Evolutionary conservation across 2,888 invertebrate species (phyloP).

Genomic region (Penaeus monodon): DNA sequence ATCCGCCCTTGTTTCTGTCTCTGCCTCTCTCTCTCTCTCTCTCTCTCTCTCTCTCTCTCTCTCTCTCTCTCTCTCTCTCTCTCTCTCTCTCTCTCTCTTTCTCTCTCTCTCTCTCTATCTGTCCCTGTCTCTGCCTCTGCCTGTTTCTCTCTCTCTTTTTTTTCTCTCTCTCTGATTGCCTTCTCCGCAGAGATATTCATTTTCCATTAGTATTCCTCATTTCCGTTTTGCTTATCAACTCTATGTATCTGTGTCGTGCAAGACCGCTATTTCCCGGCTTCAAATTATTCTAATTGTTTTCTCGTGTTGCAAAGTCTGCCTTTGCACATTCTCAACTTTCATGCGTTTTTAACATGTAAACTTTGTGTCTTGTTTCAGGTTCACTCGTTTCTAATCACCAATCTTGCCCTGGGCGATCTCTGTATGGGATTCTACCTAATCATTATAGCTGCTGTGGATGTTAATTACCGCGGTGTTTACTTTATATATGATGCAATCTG

Average conservation of each 20-base stretch:
- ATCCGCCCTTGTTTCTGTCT: too few relatives aligned
- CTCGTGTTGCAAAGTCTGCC: too few relatives aligned
- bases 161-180: background rate
- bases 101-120: slow-evolving; percentile 10
- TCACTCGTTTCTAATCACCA: slow-evolving; percentile 71
- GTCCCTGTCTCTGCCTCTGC: background rate
- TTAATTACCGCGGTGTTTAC: slow-evolving; percentile 71
- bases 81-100: too few relatives aligned
- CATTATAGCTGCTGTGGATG: slow-evolving; percentile 69
- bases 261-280: background rate
- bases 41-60: too few relatives aligned
- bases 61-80: too few relatives aligned
- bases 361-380: slow-evolving; percentile 67
- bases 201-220: too few relatives aligned
- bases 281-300: too few relatives aligned
- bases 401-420: slow-evolving; percentile 70
- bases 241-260: background rate
- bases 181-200: too few relatives aligned
- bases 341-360: too few relatives aligned
- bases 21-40: too few relatives aligned
- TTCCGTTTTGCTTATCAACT: too few relatives aligned
- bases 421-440: slow-evolving; percentile 70
- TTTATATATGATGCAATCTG: slow-evolving; percentile 69
- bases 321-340: too few relatives aligned
- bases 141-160: background rate